These are phyloP conservation scores for Phymatocera aterrima DNA, from an alignment of 2,888 invertebrate genomes.

Conservation along the genomic window DNA sequence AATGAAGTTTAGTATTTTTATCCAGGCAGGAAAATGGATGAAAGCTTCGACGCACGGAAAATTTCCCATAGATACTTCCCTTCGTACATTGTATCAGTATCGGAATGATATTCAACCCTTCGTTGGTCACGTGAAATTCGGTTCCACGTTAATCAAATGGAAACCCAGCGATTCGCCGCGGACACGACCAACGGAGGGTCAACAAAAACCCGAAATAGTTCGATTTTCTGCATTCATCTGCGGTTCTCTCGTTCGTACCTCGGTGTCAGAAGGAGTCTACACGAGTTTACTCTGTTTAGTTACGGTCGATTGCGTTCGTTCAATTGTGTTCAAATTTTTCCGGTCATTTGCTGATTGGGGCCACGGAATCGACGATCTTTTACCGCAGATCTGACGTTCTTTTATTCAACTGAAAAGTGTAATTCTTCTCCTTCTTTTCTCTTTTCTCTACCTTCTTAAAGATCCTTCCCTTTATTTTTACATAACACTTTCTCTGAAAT, in stretches of 20 bases:
- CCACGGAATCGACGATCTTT: neutral
- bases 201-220: too few species aligned
- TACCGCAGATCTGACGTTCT: neutral
- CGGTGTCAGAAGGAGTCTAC: neutral
- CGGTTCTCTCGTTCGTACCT: neutral
- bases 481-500: neutral
- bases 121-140: too few species aligned
- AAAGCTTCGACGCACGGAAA: too few species aligned
- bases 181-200: too few species aligned
- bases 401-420: neutral
- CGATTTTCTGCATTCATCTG: too few species aligned
- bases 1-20: neutral
- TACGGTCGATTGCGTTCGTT: neutral
- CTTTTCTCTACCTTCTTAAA: too few species aligned
- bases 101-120: too few species aligned
- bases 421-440: neutral
- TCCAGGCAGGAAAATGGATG: neutral
- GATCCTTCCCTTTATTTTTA: neutral
- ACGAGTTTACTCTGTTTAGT: neutral
- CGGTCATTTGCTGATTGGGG: conserved; percentile 1
- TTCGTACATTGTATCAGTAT: too few species aligned
- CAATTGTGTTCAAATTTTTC: neutral
- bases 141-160: too few species aligned
- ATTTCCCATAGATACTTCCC: too few species aligned
- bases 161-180: too few species aligned